Evolutionary conservation across 2,113 vertebrate genomes (phyloP).

Genomic region (Plecotus auritus): DNA sequence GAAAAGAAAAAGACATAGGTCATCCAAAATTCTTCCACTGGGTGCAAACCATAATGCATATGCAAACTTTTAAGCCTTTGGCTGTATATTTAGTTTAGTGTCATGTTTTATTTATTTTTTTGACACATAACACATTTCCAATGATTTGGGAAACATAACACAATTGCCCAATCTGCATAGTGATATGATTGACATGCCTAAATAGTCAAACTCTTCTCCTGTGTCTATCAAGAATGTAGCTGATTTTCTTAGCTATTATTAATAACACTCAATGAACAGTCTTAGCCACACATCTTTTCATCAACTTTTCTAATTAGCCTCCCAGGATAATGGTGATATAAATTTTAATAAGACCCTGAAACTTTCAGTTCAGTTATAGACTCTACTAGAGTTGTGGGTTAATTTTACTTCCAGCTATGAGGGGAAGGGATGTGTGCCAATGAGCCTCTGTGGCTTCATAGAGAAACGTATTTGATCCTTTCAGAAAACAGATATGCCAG

Average conservation of each 20-base stretch:
- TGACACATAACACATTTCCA: neutral
- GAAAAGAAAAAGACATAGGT: neutral
- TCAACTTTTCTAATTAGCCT: neutral
- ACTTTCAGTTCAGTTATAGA: neutral
- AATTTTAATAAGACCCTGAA: neutral
- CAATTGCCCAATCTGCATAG: neutral
- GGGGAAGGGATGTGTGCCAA: neutral
- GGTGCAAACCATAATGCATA: neutral
- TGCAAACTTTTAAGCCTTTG: neutral
- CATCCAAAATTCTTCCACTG: neutral
- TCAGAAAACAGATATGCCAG: neutral
- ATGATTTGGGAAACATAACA: neutral
- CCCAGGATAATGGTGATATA: neutral
- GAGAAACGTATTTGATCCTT: neutral
- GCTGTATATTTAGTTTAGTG: neutral
- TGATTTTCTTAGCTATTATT: neutral
- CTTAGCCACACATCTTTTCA: neutral
- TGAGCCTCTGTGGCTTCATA: neutral
- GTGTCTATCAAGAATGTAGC: accelerated
- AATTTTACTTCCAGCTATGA: neutral
- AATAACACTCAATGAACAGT: neutral
- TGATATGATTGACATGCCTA: neutral
- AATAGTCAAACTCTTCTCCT: accelerated
- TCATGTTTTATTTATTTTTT: neutral
- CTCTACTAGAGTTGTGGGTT: neutral